These are phyloP conservation scores for Eumerus sabulonum DNA, from an alignment of 2,888 invertebrate genomes.

Conservation along the genomic window DNA sequence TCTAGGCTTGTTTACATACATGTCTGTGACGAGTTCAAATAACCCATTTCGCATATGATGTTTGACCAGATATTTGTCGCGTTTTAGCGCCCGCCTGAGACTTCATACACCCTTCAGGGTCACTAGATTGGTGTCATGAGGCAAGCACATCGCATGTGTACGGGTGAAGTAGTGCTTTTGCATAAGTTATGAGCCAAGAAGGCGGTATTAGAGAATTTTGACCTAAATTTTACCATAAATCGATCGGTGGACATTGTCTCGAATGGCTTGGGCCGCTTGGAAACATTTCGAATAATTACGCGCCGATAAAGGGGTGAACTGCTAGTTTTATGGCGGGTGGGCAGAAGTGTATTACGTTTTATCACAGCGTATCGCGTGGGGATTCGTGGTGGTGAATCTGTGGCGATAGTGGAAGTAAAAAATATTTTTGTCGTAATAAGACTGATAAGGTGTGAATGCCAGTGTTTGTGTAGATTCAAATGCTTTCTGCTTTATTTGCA, in stretches of 20 bases:
- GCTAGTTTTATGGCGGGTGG: no score
- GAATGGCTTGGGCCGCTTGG: neutral
- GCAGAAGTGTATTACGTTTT: neutral
- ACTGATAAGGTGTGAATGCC: no score
- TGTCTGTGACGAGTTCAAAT: conserved; percentile 26
- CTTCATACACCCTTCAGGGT: conserved; percentile 9
- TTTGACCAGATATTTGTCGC: conserved; percentile 8
- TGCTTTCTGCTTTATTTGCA: no score
- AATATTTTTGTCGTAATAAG: no score
- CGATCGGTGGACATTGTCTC: conserved; percentile 1
- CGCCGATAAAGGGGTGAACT: no score
- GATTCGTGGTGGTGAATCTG: conserved; percentile 15
- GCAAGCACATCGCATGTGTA: neutral
- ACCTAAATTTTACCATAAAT: neutral
- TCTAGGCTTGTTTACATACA: neutral
- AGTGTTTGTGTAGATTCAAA: no score
- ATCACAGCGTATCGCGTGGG: conserved; percentile 4
- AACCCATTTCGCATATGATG: conserved; percentile 24
- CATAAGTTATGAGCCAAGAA: no score
- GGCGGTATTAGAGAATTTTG: neutral
- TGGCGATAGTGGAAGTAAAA: no score
- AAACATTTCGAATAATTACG: no score
- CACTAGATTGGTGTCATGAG: conserved; percentile 24
- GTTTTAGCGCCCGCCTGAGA: neutral
- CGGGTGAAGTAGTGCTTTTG: neutral